Percentiles rank a stretch among this genome's conserved stretches.
Evolutionary conservation across 2,888 invertebrate species (phyloP).

Genomic region (Campoletis raptor): DNA sequence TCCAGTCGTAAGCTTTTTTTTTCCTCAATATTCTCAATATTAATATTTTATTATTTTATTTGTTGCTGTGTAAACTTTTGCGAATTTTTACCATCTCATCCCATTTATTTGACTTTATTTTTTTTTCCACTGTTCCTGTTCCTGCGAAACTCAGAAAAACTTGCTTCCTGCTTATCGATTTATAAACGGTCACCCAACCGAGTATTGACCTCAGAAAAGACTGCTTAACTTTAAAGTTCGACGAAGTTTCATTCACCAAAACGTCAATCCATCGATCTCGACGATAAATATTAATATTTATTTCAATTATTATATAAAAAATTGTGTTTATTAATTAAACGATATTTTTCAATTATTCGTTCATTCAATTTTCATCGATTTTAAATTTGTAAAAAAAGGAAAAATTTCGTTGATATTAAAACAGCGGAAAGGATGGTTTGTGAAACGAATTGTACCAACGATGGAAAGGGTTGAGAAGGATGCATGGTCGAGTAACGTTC

Average conservation of each 20-base stretch:
- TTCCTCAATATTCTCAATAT: neutral
- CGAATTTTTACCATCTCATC: too few species aligned
- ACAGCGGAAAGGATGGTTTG: constrained; percentile 26
- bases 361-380: neutral
- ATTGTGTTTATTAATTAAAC: too few species aligned
- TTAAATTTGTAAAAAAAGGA: neutral
- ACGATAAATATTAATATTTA: neutral
- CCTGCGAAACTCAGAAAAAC: too few species aligned
- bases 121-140: too few species aligned
- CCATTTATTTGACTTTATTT: too few species aligned
- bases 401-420: constrained; percentile 3
- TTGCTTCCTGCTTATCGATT: too few species aligned
- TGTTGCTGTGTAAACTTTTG: too few species aligned
- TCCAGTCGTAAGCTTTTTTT: neutral
- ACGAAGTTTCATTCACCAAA: too few species aligned
- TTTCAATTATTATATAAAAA: neutral
- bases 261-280: too few species aligned
- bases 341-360: neutral
- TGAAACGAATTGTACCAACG: constrained; percentile 29
- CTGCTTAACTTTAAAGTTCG: too few species aligned
- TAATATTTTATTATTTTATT: neutral
- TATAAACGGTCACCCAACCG: too few species aligned
- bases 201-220: too few species aligned
- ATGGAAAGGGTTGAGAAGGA: constrained; percentile 40
- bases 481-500: constrained; percentile 47